Percentiles rank a stretch among this genome's conserved stretches.
Conservation (phyloP, 2,797 vertebrate species). For the Pitangus sulphuratus region DNA sequence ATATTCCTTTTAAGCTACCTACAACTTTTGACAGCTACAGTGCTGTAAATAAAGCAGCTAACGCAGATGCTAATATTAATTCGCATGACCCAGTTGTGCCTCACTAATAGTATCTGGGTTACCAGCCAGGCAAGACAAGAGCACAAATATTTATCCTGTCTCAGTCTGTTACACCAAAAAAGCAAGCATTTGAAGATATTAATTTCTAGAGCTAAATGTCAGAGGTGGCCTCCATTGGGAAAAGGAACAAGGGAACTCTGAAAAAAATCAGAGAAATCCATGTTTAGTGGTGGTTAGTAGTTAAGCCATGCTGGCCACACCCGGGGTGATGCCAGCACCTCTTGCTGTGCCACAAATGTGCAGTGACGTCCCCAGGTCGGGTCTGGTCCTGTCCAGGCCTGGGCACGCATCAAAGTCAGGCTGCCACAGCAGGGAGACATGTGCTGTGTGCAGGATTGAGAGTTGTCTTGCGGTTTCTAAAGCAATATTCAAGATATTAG, state of each 20-base stretch:
- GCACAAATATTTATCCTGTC: conserved; percentile 35
- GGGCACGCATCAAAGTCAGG: background rate
- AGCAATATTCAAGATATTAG: background rate
- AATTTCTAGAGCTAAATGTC: background rate
- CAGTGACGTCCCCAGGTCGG: background rate
- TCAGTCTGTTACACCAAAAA: background rate
- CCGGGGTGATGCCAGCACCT: background rate
- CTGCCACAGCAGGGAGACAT: rapidly evolving
- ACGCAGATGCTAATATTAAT: conserved; percentile 54
- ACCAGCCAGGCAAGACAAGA: conserved; percentile 32
- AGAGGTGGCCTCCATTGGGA: background rate
- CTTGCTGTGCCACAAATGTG: background rate
- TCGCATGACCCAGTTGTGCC: conserved; percentile 53
- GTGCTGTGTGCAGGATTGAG: background rate
- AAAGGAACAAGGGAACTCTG: background rate
- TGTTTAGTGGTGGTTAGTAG: background rate
- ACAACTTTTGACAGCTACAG: conserved; percentile 52
- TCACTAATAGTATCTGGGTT: conserved; percentile 58
- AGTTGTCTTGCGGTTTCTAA: background rate
- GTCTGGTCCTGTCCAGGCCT: background rate
- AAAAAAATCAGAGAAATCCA: background rate
- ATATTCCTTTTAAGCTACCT: background rate
- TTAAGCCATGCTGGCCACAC: background rate
- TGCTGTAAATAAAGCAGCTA: conserved; percentile 67
- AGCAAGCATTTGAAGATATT: background rate